Evolutionary conservation across 2,797 vertebrate species (phyloP).

Genomic region (Myoxocephalus aenaeus): DNA sequence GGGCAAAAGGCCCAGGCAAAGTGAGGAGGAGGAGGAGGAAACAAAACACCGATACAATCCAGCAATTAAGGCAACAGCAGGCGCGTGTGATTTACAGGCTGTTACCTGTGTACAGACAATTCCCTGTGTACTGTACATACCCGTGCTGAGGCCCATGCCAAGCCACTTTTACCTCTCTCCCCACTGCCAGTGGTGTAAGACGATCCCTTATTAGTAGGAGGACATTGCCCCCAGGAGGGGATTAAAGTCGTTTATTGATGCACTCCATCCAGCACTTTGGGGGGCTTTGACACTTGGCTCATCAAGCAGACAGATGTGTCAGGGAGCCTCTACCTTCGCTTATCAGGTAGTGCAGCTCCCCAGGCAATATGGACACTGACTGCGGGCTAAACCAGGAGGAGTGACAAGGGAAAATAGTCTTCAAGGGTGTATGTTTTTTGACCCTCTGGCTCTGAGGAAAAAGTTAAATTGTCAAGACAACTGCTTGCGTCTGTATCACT

Average conservation of each 20-base stretch:
- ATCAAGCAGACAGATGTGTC: conserved; percentile 85
- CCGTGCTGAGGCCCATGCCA: conserved; percentile 71
- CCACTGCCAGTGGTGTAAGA: conserved; percentile 78
- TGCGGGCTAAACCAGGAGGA: conserved; percentile 57
- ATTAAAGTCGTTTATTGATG: conserved; percentile 86
- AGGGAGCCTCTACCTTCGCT: conserved; percentile 74
- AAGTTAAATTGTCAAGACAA: conserved; percentile 31
- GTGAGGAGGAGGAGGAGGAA: conserved; percentile 33
- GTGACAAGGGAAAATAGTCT: conserved; percentile 57
- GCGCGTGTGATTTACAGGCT: conserved; percentile 73
- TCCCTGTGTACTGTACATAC: conserved; percentile 65
- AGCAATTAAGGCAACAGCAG: conserved; percentile 74
- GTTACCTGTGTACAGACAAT: conserved; percentile 77
- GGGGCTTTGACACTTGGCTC: conserved; percentile 83
- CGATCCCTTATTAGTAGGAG: conserved; percentile 83
- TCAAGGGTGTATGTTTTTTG: conserved; percentile 38
- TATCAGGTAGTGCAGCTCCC: conserved; percentile 80
- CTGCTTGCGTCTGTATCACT: conserved; percentile 23
- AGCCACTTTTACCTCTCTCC: conserved; percentile 73
- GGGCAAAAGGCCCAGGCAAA: conserved; percentile 44
- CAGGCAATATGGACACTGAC: conserved; percentile 69
- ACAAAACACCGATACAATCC: conserved; percentile 56
- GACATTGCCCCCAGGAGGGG: conserved; percentile 83
- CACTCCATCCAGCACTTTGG: conserved; percentile 82
- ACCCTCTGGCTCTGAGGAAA: conserved; percentile 14